Evolutionary conservation across 1,140 invertebrate genomes (phyloP).

Genomic region (Apis laboriosa): DNA sequence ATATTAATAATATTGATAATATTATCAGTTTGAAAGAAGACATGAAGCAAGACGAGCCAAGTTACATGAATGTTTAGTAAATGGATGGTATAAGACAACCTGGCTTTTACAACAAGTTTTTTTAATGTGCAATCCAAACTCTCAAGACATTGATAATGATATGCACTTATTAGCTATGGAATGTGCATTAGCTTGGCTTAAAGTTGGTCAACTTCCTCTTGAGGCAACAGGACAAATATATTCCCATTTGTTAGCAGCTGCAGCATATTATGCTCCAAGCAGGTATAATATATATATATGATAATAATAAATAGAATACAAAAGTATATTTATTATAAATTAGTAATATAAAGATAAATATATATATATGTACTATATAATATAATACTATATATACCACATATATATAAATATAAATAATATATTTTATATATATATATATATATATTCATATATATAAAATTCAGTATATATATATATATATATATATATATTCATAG

Average conservation of each 20-base stretch:
- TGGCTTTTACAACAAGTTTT: constrained; percentile 76
- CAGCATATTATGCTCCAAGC: constrained; percentile 68
- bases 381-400: too few relatives aligned
- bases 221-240: constrained; percentile 73
- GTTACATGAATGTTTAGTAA: constrained; percentile 57
- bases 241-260: constrained; percentile 73
- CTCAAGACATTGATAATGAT: constrained; percentile 51
- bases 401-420: too few relatives aligned
- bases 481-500: background rate
- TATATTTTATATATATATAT: too few relatives aligned
- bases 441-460: background rate
- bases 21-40: constrained; percentile 69
- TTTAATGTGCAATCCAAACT: constrained; percentile 62
- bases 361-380: too few relatives aligned
- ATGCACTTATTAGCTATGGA: constrained; percentile 72
- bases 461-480: background rate
- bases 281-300: constrained; percentile 60
- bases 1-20: background rate
- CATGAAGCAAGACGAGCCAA: constrained; percentile 52
- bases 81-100: constrained; percentile 71
- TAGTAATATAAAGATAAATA: background rate
- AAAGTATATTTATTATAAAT: too few relatives aligned
- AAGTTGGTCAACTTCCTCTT: constrained; percentile 68
- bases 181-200: constrained; percentile 75
- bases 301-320: too few relatives aligned